Percentiles rank a stretch among this genome's conserved stretches.
Evolutionary conservation across 2,888 invertebrate species (phyloP).

Genomic region (Eurytoma adleriae): DNA sequence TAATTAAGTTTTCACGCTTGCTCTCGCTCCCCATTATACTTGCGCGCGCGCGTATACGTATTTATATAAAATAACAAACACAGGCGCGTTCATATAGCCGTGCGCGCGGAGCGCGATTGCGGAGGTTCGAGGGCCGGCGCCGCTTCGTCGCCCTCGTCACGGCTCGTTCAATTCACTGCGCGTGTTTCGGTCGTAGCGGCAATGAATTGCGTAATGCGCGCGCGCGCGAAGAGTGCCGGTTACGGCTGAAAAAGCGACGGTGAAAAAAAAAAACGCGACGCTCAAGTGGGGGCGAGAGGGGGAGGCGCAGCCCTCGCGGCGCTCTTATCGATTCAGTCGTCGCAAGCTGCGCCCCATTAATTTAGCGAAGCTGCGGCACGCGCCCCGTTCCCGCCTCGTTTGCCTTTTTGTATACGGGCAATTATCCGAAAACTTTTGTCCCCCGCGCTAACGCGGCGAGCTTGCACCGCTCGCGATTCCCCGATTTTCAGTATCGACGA

Average conservation of each 20-base stretch:
- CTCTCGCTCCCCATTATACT: constrained; percentile 2
- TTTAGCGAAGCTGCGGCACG: constrained; percentile 22
- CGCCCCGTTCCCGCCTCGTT: neutral
- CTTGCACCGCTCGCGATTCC: neutral
- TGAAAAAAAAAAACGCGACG: neutral
- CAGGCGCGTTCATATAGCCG: no score
- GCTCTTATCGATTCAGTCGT: constrained; percentile 44
- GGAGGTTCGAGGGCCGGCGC: neutral
- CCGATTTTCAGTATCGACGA: no score
- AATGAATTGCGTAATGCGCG: constrained; percentile 23
- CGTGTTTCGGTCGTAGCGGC: constrained; percentile 5
- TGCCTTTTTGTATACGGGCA: constrained; percentile 30
- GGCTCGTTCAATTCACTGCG: constrained; percentile 33
- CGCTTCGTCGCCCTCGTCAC: neutral
- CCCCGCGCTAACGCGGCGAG: neutral
- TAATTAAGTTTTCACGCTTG: constrained; percentile 51
- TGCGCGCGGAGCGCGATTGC: no score
- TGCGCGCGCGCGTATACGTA: no score
- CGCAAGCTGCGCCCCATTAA: constrained; percentile 41
- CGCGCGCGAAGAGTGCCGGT: neutral
- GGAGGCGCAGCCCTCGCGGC: neutral
- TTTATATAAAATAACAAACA: no score
- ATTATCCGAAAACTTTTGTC: constrained; percentile 48
- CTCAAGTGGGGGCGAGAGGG: neutral
- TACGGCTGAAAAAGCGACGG: constrained; percentile 3